These are phyloP conservation scores for Hemiprocne comata DNA, from an alignment of 2,113 vertebrate species.

Conservation along the genomic window DNA sequence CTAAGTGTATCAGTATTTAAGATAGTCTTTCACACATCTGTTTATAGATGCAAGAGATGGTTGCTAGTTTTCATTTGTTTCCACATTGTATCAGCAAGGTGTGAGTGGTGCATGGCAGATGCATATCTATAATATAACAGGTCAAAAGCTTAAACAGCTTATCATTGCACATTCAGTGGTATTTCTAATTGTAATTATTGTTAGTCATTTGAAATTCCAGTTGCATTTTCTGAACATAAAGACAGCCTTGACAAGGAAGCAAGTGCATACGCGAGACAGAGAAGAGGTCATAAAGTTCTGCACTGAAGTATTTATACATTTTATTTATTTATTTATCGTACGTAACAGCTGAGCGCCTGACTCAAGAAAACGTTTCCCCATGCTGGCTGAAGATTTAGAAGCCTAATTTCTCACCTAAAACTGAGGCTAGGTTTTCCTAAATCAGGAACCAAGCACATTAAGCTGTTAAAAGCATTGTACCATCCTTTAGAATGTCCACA, in stretches of 20 bases:
- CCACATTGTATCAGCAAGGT: neutral
- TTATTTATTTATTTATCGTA: constrained; percentile 38
- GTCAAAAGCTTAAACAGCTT: neutral
- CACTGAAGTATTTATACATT: constrained; percentile 11
- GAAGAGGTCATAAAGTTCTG: neutral
- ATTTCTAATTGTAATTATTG: neutral
- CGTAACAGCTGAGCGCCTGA: neutral
- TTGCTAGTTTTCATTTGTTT: neutral
- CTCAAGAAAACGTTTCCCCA: neutral
- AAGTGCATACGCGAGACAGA: rapidly evolving
- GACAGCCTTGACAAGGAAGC: neutral
- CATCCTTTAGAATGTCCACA: neutral
- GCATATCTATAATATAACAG: neutral
- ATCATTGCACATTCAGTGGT: neutral
- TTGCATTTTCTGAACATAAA: neutral
- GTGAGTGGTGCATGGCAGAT: neutral
- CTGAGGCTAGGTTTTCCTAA: neutral
- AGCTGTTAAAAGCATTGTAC: neutral
- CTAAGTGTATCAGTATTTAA: neutral
- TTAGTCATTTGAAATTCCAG: neutral
- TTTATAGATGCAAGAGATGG: neutral
- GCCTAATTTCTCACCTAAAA: neutral
- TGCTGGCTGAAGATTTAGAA: neutral
- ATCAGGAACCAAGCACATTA: neutral
- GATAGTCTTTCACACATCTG: neutral